Percentiles rank a stretch among this genome's conserved stretches.
Conservation (phyloP, 1,140 invertebrate genomes). For the Oryzaephilus surinamensis region DNA sequence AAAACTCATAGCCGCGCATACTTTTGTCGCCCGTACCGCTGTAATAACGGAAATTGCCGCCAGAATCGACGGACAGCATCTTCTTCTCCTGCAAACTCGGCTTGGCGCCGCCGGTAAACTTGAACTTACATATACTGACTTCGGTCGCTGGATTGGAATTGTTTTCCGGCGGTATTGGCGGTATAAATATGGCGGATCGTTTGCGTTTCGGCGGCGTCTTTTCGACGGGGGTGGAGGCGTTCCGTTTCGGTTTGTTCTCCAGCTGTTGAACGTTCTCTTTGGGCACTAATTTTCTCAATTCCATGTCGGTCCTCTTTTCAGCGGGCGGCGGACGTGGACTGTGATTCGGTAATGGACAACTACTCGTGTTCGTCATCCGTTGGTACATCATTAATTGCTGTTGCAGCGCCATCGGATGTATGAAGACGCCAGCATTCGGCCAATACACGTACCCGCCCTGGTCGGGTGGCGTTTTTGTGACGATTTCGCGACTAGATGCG, state of each 20-base stretch:
- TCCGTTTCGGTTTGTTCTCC: constrained; percentile 7
- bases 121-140: constrained; percentile 86
- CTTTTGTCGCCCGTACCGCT: constrained; percentile 63
- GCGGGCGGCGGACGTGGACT: constrained; percentile 20
- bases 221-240: constrained; percentile 21
- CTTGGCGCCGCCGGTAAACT: constrained; percentile 80
- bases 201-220: constrained; percentile 56
- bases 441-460: constrained; percentile 47
- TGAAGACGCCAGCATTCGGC: constrained; percentile 56
- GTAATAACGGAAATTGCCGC: constrained; percentile 75
- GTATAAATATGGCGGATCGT: constrained; percentile 70
- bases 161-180: constrained; percentile 61
- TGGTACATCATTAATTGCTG: constrained; percentile 65
- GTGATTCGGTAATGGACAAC: constrained; percentile 24
- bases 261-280: constrained; percentile 26
- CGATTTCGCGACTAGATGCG: constrained; percentile 15
- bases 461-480: constrained; percentile 16
- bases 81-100: constrained; percentile 82
- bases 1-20: constrained; percentile 65
- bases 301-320: constrained; percentile 2
- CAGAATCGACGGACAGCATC: constrained; percentile 76
- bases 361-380: constrained; percentile 46
- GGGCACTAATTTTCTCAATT: constrained; percentile 26
- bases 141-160: constrained; percentile 63
- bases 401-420: constrained; percentile 60